Percentiles rank a stretch among this genome's conserved stretches.
phyloP scores from a whole-genome alignment of 2,888 invertebrate genomes.

The Augochlorella aurata region DNA sequence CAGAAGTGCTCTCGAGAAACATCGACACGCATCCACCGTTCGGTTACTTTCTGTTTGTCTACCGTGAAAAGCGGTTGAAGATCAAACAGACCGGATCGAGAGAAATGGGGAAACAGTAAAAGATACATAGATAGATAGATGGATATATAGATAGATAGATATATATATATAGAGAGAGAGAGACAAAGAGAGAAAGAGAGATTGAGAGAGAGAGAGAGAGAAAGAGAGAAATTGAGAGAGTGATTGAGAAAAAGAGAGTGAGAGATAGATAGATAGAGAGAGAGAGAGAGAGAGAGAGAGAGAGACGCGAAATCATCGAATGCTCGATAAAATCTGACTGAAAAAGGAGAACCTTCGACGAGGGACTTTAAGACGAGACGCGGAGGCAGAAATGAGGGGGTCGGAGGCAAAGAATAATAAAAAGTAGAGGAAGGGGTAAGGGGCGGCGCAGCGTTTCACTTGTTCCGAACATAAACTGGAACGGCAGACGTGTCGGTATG shows the following conservation, averaged over 20 bases:
- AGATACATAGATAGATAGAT: background rate
- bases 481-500: slow-evolving; percentile 75
- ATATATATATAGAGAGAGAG: background rate
- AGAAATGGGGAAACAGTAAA: background rate
- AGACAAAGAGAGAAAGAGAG: background rate
- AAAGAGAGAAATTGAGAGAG: background rate
- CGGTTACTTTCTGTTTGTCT: slow-evolving; percentile 17
- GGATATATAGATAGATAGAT: background rate
- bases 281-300: background rate
- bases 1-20: slow-evolving; percentile 35
- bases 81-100: background rate
- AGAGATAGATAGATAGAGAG: too few relatives aligned
- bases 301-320: slow-evolving; percentile 20
- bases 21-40: slow-evolving; percentile 47
- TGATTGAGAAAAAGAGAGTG: too few relatives aligned
- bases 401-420: background rate
- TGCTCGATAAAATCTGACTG: background rate
- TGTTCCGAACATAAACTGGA: slow-evolving; percentile 71
- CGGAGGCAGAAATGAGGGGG: background rate
- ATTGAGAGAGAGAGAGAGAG: background rate
- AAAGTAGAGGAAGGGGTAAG: slow-evolving; percentile 14
- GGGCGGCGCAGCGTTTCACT: slow-evolving; percentile 60
- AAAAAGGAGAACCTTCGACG: background rate
- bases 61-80: background rate
- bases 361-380: background rate